These are phyloP conservation scores for Chelon labrosus DNA, from an alignment of 2,797 vertebrate genomes.

Conservation along the genomic window DNA sequence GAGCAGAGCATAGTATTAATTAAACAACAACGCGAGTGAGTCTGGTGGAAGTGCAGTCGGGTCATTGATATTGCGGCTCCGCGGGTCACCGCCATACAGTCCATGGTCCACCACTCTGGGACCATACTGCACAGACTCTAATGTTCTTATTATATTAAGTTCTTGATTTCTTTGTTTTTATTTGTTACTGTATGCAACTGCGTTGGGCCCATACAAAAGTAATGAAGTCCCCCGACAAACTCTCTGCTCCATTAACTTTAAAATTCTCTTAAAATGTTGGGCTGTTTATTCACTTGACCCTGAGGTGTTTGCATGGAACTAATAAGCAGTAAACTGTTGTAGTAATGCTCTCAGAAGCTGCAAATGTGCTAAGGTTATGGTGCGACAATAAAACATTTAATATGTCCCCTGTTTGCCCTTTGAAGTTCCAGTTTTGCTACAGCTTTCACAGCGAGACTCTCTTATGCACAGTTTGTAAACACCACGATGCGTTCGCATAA, in stretches of 20 bases:
- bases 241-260: background rate
- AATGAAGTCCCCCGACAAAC: background rate
- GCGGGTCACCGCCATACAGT: too few species aligned
- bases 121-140: too few species aligned
- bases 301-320: background rate
- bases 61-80: too few species aligned
- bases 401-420: background rate
- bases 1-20: too few species aligned
- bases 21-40: too few species aligned
- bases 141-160: background rate
- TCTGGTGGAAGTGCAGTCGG: too few species aligned
- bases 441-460: background rate
- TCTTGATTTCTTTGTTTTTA: background rate
- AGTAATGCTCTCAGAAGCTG: background rate
- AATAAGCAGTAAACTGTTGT: background rate
- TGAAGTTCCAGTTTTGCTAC: background rate
- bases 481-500: background rate
- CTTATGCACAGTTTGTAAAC: background rate
- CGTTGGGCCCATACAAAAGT: too few species aligned
- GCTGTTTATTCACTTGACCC: background rate
- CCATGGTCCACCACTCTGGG: too few species aligned
- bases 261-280: background rate
- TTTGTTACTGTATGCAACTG: background rate
- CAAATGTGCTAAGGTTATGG: conserved; percentile 1
- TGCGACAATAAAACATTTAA: background rate